Base-by-base conservation (phyloP, 2,888 invertebrate species). In the Zonitis immaculata region DNA sequence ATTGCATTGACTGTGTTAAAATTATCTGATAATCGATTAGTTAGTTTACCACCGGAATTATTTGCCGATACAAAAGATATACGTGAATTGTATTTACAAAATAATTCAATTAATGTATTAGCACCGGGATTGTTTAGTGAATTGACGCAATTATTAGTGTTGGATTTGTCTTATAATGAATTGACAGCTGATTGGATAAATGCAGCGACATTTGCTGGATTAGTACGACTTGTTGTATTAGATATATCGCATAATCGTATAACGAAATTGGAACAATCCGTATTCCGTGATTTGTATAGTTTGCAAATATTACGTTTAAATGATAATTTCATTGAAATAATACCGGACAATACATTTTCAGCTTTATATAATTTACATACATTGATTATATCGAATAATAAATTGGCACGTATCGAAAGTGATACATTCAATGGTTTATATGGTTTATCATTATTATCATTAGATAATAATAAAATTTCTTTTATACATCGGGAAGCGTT, bases 181-280 rank as follows among this genome's bases (percentile, higher is more conserved):
- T 77, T 92, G 56, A 87, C 88, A 3, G 85, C 88, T 44, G 90
- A 89, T 70, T 89, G 89, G 89, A 87, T 89, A 57, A 89, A 88
- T 71, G 83, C 89, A 18, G 87, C 86, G 2, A 90, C 90, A 9
- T 91, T 91, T 73, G 80, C 85, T 44, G 89, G 89, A 63, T 78
- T 91, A 35, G 84, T 88, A 64, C 80, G 89, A 54, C 79, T 92
- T 11, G 85, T 89, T 22, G 87, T 88, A 60, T 77, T 92, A 54
- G 89, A 90, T 71, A 79, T 91, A 60, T 88, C 89, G 44, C 82
- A 83, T 71, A 92, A 92, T 72, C 79, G 85, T 63, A 84, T 92
- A 56, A 82, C 82, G 9, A 85, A 87, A 74, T 77, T 91, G 66
- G 89, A 90, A 74, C 82, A 85, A 47, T 83, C 86, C 9, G 81